Base-by-base conservation (phyloP, 2,797 vertebrate species). In the Cynodonichthys magdalenae region DNA sequence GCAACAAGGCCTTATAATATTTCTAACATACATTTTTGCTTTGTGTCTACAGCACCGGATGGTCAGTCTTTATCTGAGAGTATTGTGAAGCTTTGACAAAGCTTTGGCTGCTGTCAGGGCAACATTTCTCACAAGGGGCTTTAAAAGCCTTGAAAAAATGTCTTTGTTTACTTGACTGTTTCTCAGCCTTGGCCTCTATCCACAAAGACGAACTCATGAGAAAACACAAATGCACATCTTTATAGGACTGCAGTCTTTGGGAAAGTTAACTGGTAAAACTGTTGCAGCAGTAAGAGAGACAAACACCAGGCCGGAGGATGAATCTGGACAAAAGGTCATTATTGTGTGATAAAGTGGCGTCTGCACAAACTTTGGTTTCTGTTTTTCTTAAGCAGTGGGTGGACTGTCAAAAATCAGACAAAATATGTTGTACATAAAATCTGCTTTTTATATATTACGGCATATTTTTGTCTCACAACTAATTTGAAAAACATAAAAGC, bases 131-230 rank as follows among this genome's bases (percentile, higher is more conserved):
- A 82, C 64, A 62, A 39, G 71, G 53, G 74, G 31, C 53, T 55
- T 83, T 75, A 63, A 81, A 44, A 75, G 66, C 75, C 69, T 75
- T 82, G 75, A 81, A 81, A 74, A 79, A 55, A 72, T 18, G 49
- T 51, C 66, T 79, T 64, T 84, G 80, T 88, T 86, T 74, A 71
- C 74, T 67, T 77, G 69, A 67, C 64, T 56, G 42, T 69, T 50
- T 71, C 48, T 52, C 51, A 4, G 47, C 64, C 39, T 65, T 63
- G 71, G 46, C 51, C 19, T 74, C 45, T 60, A 65, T 66, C 53
- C 24, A 50, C 50, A 50, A 31, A 36, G 12, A 66, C 45, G 57
- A 49, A 67, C 19, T 48, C 3, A 63, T 12, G 42, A 27, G 65
- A 28, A 59, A 5, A 73, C 28, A 71, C 18, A 39, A 36, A 66